These are phyloP conservation scores for Heliconius hortense DNA, from an alignment of 2,888 invertebrate species.

Conservation along the genomic window DNA sequence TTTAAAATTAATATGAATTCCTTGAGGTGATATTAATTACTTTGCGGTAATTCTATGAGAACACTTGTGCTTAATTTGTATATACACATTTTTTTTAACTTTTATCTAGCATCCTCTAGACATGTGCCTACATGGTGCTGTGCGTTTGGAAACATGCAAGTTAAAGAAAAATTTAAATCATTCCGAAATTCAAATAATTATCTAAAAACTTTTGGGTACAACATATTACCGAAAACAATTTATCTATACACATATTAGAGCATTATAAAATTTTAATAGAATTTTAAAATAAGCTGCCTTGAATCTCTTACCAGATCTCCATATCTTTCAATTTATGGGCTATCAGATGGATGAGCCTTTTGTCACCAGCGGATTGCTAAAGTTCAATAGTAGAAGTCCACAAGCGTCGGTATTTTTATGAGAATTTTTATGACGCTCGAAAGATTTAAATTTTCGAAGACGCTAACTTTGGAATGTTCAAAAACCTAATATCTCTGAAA, in stretches of 20 bases:
- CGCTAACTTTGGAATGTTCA: conserved; percentile 36
- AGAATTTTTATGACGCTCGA: conserved; percentile 39
- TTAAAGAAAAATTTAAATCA: not conserved
- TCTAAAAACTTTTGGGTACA: not conserved
- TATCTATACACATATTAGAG: not conserved
- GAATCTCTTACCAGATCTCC: not conserved
- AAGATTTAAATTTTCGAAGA: conserved; percentile 39
- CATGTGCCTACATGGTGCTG: no score
- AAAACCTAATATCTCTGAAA: conserved; percentile 42
- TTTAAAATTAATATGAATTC: no score
- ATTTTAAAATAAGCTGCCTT: conserved; percentile 12
- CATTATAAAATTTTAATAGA: not conserved
- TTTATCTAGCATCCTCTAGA: no score
- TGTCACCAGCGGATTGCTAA: conserved; percentile 21
- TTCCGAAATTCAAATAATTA: not conserved
- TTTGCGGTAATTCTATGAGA: no score
- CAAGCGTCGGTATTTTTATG: conserved; percentile 37
- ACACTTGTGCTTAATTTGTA: no score
- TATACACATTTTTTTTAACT: no score
- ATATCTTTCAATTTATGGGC: conserved; percentile 21
- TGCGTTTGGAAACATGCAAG: no score
- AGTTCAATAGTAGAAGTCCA: conserved; percentile 30
- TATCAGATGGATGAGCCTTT: conserved; percentile 26
- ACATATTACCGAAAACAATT: not conserved
- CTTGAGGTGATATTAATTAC: no score